Evolutionary conservation across 53 echinoderm and acorn worm species (phyloP).

Genomic region (Glandiceps talaboti): DNA sequence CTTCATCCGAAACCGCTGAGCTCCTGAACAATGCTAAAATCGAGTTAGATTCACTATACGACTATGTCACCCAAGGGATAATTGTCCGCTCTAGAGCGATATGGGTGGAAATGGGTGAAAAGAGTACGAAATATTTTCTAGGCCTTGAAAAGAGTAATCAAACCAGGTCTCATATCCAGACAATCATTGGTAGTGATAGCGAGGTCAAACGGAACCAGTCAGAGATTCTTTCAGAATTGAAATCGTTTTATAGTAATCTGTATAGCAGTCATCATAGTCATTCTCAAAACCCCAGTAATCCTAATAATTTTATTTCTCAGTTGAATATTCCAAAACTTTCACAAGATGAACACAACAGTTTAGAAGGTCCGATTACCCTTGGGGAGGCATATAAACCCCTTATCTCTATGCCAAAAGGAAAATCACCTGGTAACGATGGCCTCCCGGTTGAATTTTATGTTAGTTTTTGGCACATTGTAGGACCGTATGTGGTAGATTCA

Average conservation of each 20-base stretch:
- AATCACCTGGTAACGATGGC: constrained; percentile 6
- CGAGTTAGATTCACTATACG: too few species aligned
- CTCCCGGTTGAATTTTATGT: constrained; percentile 3
- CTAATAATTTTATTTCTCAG: background rate
- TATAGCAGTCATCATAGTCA: background rate
- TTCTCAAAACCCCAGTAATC: background rate
- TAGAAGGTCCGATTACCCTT: background rate
- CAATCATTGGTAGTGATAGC: background rate
- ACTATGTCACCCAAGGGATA: background rate
- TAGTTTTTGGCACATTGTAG: background rate
- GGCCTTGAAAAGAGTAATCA: background rate
- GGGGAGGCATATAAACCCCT: background rate
- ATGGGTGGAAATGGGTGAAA: background rate
- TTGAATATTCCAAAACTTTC: background rate
- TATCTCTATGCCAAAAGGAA: background rate
- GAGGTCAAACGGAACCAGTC: background rate
- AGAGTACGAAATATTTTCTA: background rate
- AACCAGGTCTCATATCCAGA: background rate
- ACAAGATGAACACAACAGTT: background rate
- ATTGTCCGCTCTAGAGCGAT: background rate
- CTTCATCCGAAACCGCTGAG: too few species aligned
- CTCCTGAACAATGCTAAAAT: too few species aligned
- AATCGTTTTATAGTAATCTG: background rate
- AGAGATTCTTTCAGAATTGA: background rate
- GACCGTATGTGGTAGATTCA: background rate